Percentiles rank a stretch among this genome's conserved stretches.
Evolutionary conservation across 2,797 vertebrate genomes (phyloP).

Genomic region (Argya squamiceps): DNA sequence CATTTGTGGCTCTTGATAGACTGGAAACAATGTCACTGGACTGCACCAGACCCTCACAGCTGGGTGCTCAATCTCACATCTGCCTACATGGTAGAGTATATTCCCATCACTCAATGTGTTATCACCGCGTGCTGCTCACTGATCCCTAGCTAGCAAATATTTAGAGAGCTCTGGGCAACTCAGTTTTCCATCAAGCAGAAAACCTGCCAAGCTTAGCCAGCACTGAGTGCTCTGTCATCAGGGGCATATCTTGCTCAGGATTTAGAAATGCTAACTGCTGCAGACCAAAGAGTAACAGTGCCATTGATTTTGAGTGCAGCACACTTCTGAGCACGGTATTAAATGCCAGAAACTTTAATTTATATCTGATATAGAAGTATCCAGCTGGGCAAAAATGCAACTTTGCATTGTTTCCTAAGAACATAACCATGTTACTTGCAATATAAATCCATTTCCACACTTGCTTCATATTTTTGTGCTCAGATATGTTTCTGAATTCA

Average conservation of each 20-base stretch:
- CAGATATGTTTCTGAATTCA: neutral
- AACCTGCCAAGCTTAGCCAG: neutral
- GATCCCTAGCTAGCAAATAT: neutral
- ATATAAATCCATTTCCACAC: neutral
- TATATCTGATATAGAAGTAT: neutral
- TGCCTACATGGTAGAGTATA: accelerated
- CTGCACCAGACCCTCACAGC: neutral
- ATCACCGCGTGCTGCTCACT: accelerated
- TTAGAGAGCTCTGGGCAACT: neutral
- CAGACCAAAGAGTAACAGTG: neutral
- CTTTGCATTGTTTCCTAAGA: neutral
- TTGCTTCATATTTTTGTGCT: neutral
- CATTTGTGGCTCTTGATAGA: neutral
- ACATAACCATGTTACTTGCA: neutral
- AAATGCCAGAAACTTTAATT: neutral
- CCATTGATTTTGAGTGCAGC: neutral
- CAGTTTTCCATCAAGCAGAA: neutral
- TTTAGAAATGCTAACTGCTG: neutral
- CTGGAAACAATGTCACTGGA: neutral
- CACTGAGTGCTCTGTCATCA: neutral
- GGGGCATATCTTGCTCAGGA: neutral
- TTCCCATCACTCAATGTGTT: neutral
- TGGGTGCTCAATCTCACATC: neutral
- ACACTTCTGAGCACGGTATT: neutral
- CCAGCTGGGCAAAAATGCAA: neutral